Evolutionary conservation across 1,140 invertebrate species (phyloP), one percentile per base, ranked within the genome.

Genomic region (Zaprionus africanus): DNA sequence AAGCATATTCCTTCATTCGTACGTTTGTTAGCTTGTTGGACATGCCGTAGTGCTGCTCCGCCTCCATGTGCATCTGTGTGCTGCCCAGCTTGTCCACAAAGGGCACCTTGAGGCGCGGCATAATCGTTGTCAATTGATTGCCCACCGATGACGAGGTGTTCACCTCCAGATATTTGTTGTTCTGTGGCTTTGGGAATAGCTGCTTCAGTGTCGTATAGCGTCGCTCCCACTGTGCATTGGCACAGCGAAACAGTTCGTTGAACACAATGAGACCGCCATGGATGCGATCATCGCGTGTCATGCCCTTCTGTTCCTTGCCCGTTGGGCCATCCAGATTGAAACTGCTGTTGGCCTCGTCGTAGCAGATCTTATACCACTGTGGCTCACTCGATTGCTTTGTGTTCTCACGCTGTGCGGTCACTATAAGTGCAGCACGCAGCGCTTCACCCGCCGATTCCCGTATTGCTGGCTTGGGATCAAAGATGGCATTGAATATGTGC

Each of bases 201-300:
- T 74, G 76, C 66, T 91, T 96, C 85, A 98, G 91, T n/a, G 94
- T 93, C 61, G 96, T 95, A 76, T 98, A 97, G 71, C 96, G 95
- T 22, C 94, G 94, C 91, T 98, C 99, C 96, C 98, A 98, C 54
- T 96, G 94, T 3, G 97, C 95, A 93, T 99, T 99, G 54, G 97
- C 97, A 90, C 98, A 98, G 73, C 98, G 94, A 2, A 99, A 93
- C 0, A 99, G 93, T 93, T 99, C 99, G 94, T 99, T 99, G 2
- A 99, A 93, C 13, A 99, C 97, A 13, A 99, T 94, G 1, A 99
- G 93, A 1, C 97, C 97, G 13, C 98, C 98, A 93, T 99, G 99
- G 26, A 98, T 95, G 91, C 96, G 95, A 92, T 99, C 99, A 85
- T 99, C 99, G 78, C 95, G 95, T 7, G 95, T 96, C 63, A 97